Evolutionary conservation across 1,140 invertebrate species (phyloP), one percentile per base, ranked within the genome.

Genomic region (Bombus polaris): DNA sequence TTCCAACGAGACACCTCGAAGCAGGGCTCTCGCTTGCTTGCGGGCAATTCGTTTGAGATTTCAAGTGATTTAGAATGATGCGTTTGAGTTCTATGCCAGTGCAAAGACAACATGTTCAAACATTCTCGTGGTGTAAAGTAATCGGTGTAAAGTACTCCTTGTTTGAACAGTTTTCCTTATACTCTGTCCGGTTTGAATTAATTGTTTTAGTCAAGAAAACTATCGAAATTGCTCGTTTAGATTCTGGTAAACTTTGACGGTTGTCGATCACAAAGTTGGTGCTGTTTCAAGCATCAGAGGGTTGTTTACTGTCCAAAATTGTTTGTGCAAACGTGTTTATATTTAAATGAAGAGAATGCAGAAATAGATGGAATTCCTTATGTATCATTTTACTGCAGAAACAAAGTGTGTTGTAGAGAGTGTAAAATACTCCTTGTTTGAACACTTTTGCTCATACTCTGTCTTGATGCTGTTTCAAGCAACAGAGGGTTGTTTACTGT

Each of bases 281-380:
- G 1, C 22, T 4, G 0, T 28, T 12, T 15, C 3, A n/a, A 62
- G 3, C 3, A 62, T 13, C 0, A n/a, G 5, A 47, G 18, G 47
- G 6, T 47, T 47, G 47, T 1, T 47, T 47, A 0, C 47, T 18
- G 15, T 47, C 0, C 0, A 18, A 6, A 47, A 47, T 18, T 1
- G 15, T 47, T 47, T 18, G 47, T 1, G 15, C 47, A 18, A 47
- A 47, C 5, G 15, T 6, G 15, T 2, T 47, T 18, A 18, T 47
- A 47, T 18, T 18, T 18, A 18, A 47, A 47, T 4, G 28, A 0
- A 2, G 28, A 28, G 28, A 62, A 62, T 12, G 59, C 1, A 62
- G 28, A n/a, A 35, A 1, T 9, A 35, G 22, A 35, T 68, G 6
- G 32, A 22, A 35, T 35, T 35, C 0, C 32, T 35, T 22, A 22